A percentile compares a stretch with the other conserved stretches of the same genome.
These are phyloP conservation scores for Drosophila pandora DNA, from an alignment of 1,140 invertebrate species.

Conservation along the genomic window DNA sequence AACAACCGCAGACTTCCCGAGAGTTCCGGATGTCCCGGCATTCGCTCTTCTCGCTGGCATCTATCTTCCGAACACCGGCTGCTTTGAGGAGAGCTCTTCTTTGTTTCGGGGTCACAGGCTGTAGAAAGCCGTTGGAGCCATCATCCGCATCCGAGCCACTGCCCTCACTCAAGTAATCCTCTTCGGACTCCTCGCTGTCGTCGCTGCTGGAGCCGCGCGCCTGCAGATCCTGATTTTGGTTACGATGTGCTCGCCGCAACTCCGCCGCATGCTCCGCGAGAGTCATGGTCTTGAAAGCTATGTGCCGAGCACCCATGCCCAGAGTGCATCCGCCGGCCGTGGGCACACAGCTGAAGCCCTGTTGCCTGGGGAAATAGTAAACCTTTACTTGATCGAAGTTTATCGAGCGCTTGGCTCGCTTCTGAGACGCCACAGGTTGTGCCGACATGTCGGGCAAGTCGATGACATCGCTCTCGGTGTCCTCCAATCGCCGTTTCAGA, in stretches of 20 bases:
- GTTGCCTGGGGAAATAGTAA: constrained; percentile 96
- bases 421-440: constrained; percentile 83
- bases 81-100: constrained; percentile 93
- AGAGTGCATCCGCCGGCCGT: constrained; percentile 98
- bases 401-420: constrained; percentile 91
- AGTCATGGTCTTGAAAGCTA: constrained; percentile 87
- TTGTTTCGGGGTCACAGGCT: constrained; percentile 96
- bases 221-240: constrained; percentile 89
- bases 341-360: constrained; percentile 99
- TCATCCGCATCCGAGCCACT: constrained; percentile 94
- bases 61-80: constrained; percentile 96
- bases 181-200: constrained; percentile 91
- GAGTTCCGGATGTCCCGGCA: constrained; percentile 96
- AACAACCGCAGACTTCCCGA: constrained; percentile 97
- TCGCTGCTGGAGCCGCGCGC: constrained; percentile 86
- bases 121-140: constrained; percentile 96
- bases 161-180: constrained; percentile 90
- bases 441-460: constrained; percentile 75
- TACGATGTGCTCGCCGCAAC: constrained; percentile 92
- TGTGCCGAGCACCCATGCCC: constrained; percentile 96
- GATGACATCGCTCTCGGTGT: constrained; percentile 86
- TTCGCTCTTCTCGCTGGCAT: constrained; percentile 96
- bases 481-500: constrained; percentile 69
- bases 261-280: constrained; percentile 93
- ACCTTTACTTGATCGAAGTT: constrained; percentile 97